Evolutionary conservation across 2,797 vertebrate species (phyloP), one percentile per base, ranked within the genome.

Genomic region (Toxotes lorentzi): DNA sequence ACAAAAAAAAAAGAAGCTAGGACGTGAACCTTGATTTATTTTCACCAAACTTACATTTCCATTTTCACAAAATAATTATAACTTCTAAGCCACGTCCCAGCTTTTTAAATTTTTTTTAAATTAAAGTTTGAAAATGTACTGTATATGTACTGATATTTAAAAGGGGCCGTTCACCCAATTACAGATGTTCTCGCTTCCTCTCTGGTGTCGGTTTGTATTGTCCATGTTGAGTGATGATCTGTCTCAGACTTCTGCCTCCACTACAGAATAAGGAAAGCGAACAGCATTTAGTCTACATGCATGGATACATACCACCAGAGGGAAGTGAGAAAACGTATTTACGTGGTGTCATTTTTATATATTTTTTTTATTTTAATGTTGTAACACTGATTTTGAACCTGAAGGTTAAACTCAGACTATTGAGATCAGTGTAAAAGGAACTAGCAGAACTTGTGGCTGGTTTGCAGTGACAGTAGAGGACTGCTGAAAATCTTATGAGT

Each of bases 71-170:
- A 12, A 43, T 32, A 45, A 51, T 23, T 30, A 2, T 19, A 23
- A n/a, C 1, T 43, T 6, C 7, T 50, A 14, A 1, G 38, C 40
- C 7, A 47, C 35, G 7, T 65, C 19, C 21, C n/a, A 24, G 27
- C 5, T 27, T n/a, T 35, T 51, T 19, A 21, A 30, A 67, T 30
- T 47, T 0, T 34, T 66, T 24, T 74, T 19, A 24, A 12, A 7
- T 27, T 14, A 5, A 38, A n/a, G 5, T 30, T 14, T 3, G n/a
- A 27, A 48, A n/a, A 4, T 13, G 7, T 4, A 24, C 40, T 27
- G 24, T 73, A 45, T n/a, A n/a, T 59, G 23, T 43, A 17, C 41
- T 53, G 32, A 16, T 32, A 40, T 74, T 56, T 14, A 54, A 27
- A 27, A 7, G 51, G 13, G 23, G 51, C 51, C 27, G 12, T 24